A percentile compares a stretch with the other conserved stretches of the same genome.
Evolutionary conservation across 2,113 vertebrate species (phyloP).

Genomic region (Amblyornis subalaris): DNA sequence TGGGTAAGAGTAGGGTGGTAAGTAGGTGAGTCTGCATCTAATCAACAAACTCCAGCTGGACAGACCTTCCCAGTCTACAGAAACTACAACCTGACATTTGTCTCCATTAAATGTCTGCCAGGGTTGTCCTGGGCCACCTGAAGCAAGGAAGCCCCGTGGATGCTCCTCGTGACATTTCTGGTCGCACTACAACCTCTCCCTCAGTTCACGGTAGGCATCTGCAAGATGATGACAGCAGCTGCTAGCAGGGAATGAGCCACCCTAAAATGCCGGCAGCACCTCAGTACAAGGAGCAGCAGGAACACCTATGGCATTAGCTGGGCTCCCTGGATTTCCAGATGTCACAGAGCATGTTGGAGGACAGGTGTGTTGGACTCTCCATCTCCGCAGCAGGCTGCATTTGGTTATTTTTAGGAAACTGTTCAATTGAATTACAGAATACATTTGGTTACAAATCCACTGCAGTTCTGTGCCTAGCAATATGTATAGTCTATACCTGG

Average conservation of each 20-base stretch:
- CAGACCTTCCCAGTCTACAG: background rate
- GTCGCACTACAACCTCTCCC: background rate
- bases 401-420: background rate
- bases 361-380: background rate
- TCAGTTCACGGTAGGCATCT: background rate
- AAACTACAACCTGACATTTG: background rate
- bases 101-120: background rate
- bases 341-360: background rate
- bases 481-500: background rate
- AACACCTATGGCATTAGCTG: background rate
- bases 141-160: background rate
- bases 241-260: background rate
- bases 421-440: background rate
- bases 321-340: background rate
- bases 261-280: background rate
- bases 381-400: background rate
- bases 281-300: background rate
- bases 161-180: background rate
- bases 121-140: background rate
- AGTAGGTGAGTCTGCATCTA: background rate
- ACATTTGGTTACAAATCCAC: background rate
- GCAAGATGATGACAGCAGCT: background rate
- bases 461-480: background rate
- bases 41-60: background rate
- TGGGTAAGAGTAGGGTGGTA: background rate